Evolutionary conservation across 30 jellyfish, hydroid and myxozoan species (phyloP), one percentile per base, ranked within the genome.

Genomic region (Mastigias papua): DNA sequence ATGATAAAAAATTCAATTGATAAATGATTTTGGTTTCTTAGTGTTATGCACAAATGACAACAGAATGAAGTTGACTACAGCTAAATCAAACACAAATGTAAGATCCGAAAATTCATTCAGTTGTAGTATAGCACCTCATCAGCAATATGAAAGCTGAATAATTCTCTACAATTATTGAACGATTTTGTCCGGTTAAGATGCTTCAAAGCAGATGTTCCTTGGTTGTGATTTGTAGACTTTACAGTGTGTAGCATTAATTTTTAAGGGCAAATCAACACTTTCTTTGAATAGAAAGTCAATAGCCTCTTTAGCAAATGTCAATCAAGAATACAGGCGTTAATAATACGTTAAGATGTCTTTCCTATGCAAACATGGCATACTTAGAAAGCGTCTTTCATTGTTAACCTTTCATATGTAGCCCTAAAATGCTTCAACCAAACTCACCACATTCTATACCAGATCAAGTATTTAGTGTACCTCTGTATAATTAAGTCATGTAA

Each of bases 201-300:
- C 13, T 27, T 27, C 37, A 1, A 25, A 25, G 74, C 74, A 63
- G 74, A 63, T 63, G 74, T 63, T 63, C 23, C 20, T 22, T 63
- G 74, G 74, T 19, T 57, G 54, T 75, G 75, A 46, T 75, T 75
- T n/a, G 84, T 33, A 48, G 54, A 29, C 60, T 74, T 48, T 9
- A 33, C 29, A 48, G 30, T 17, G 10, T 34, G 23, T 20, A 32
- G 60, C 86, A 75, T 75, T 75, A 75, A 75, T 75, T 75, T 75
- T 75, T 75, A 75, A 75, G 28, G 60, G 73, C 17, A 4, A 19
- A 15, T 25, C 13, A n/a, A 58, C 60, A 25, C 3, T 63, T 20
- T 63, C 74, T 1, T 63, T 63, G 32, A 63, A 17, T 25, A 27
- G 3, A 25, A 42, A 63, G 26, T 63, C 9, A 63, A 63, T 42